phyloP scores from a whole-genome alignment of 2,888 invertebrate species.

The Andrena bucephala region DNA sequence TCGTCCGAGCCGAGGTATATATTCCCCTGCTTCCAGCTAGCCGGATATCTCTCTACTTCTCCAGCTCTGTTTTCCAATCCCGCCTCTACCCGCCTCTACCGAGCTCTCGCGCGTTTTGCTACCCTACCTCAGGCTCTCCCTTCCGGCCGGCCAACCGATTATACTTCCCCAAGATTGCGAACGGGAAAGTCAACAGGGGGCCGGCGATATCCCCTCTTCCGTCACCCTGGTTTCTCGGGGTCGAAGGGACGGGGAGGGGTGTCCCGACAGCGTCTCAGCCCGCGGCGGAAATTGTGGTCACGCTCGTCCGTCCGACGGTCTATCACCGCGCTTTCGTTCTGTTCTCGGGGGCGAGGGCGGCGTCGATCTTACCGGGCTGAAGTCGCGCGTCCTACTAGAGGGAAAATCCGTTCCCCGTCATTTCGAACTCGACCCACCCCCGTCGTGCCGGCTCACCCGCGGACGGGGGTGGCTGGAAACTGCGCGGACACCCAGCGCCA shows the following conservation, averaged over 20 bases:
- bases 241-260: not conserved
- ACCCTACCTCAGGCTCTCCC: not conserved
- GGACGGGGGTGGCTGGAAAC: conserved; percentile 44
- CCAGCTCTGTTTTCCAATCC: not conserved
- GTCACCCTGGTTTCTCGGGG: not conserved
- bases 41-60: not conserved
- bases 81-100: not conserved
- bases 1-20: not conserved
- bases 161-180: conserved; percentile 1
- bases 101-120: not conserved
- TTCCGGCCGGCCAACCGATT: conserved; percentile 2
- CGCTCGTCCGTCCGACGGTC: conserved; percentile 33
- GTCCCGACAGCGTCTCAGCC: conserved; percentile 5
- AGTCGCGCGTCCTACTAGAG: conserved; percentile 82
- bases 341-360: conserved; percentile 76
- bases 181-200: conserved; percentile 3
- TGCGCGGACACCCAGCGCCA: conserved; percentile 62
- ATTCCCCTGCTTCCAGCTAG: not conserved
- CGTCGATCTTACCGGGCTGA: conserved; percentile 78
- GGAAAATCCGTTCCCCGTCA: conserved; percentile 64
- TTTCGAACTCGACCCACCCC: conserved; percentile 58
- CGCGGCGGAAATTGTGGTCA: conserved; percentile 38
- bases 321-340: conserved; percentile 41
- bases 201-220: not conserved
- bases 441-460: conserved; percentile 33